Percentiles rank a stretch among this genome's conserved stretches.
phyloP scores from a whole-genome alignment of 2,797 vertebrate genomes.

The Pantherophis alleghaniensis region DNA sequence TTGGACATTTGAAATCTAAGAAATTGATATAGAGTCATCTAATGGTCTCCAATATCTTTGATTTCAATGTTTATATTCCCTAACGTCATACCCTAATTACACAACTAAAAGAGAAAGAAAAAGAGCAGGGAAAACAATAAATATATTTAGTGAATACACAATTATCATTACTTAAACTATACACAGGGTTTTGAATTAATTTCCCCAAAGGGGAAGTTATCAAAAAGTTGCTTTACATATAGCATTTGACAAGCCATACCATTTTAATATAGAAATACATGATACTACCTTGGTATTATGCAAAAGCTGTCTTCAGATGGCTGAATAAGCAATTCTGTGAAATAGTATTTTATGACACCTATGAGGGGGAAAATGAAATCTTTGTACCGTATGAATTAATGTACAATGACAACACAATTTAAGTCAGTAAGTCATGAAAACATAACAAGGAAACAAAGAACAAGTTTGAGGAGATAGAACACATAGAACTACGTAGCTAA shows the following conservation, averaged over 20 bases:
- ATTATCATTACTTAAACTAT: not conserved
- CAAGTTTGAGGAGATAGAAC: not conserved
- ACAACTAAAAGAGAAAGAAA: not conserved
- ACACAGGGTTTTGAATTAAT: not conserved
- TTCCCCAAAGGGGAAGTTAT: not conserved
- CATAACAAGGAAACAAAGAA: slow-evolving; percentile 12
- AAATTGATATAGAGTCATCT: not conserved
- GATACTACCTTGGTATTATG: slow-evolving; percentile 68
- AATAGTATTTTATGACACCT: slow-evolving; percentile 73
- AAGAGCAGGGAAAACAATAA: not conserved
- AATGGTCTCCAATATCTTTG: not conserved
- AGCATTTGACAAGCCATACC: not conserved
- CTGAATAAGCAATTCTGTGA: slow-evolving; percentile 71
- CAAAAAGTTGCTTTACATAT: not conserved
- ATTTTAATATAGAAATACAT: not conserved
- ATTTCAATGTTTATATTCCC: not conserved
- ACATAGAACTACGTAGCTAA: not conserved
- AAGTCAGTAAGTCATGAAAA: slow-evolving; percentile 14
- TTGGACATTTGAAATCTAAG: not conserved
- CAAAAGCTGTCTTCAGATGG: slow-evolving; percentile 60
- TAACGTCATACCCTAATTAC: not conserved
- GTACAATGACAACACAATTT: slow-evolving; percentile 25
- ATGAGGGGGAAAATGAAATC: slow-evolving; percentile 52
- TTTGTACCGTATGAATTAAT: slow-evolving; percentile 12
- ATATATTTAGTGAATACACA: not conserved